phyloP scores from a whole-genome alignment of 1,140 invertebrate species.

The Eulimnadia texana region DNA sequence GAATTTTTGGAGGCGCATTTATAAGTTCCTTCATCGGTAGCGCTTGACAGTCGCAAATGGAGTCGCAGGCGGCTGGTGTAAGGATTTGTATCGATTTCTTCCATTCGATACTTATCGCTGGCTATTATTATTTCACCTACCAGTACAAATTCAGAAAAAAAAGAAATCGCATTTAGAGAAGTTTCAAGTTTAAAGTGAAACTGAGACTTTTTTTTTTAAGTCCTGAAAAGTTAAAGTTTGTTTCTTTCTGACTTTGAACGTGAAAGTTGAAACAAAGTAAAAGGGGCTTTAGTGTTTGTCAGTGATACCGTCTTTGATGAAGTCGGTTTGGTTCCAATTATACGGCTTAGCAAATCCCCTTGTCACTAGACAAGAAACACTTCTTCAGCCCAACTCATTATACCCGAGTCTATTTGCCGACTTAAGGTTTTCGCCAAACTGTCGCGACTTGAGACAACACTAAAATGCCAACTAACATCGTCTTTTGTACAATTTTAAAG shows the following conservation, averaged over 20 bases:
- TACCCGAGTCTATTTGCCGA: not conserved
- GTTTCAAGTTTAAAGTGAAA: not conserved
- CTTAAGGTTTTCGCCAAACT: not conserved
- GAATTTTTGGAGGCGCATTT: slow-evolving; percentile 17
- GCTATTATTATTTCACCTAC: slow-evolving; percentile 16
- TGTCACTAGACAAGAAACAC: not conserved
- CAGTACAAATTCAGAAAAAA: not conserved
- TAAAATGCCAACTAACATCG: too few relatives aligned
- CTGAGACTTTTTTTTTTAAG: too few relatives aligned
- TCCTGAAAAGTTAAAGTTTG: too few relatives aligned
- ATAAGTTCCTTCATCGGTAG: slow-evolving; percentile 12
- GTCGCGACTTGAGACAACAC: not conserved
- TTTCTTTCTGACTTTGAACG: too few relatives aligned
- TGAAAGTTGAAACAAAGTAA: not conserved
- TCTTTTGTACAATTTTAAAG: too few relatives aligned
- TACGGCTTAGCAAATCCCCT: not conserved
- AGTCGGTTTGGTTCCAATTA: not conserved
- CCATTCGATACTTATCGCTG: slow-evolving; percentile 15
- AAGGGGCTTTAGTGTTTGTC: not conserved
- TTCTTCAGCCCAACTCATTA: not conserved
- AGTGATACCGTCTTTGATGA: not conserved
- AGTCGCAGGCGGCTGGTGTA: slow-evolving; percentile 15
- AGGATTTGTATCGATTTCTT: slow-evolving; percentile 16
- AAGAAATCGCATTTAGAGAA: not conserved
- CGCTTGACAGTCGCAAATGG: slow-evolving; percentile 6